A percentile compares a stretch with the other conserved stretches of the same genome.
Evolutionary conservation across 2,888 invertebrate genomes (phyloP).

Genomic region (Acrobeloides nanus): DNA sequence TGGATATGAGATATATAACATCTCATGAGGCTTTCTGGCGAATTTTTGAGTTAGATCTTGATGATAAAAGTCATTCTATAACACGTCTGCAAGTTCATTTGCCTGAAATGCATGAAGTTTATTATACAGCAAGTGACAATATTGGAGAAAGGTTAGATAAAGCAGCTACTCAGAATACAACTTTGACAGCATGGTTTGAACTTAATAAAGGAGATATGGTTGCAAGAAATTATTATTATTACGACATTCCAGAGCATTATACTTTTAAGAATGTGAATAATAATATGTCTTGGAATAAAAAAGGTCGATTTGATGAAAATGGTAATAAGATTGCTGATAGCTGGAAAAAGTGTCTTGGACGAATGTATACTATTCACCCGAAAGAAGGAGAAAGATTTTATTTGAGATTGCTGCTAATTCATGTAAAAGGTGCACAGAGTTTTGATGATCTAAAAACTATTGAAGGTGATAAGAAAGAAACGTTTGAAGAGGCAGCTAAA

Average conservation of each 20-base stretch:
- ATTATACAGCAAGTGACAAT: conserved; percentile 5
- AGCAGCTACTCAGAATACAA: conserved; percentile 11
- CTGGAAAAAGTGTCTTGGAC: conserved; percentile 4
- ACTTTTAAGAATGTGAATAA: conserved; percentile 5
- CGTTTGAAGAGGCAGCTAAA: conserved; percentile 16
- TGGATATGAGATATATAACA: conserved; percentile 47
- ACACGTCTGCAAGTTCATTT: conserved; percentile 21
- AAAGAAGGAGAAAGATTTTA: conserved; percentile 16
- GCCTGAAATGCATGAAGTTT: conserved; percentile 13
- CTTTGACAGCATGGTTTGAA: conserved; percentile 18
- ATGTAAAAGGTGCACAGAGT: conserved; percentile 22
- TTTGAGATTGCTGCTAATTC: conserved; percentile 16
- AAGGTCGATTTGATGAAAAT: conserved; percentile 10
- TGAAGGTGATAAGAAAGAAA: conserved; percentile 5
- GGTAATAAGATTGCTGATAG: background rate
- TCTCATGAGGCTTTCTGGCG: conserved; percentile 50
- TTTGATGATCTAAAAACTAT: conserved; percentile 34
- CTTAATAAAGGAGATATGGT: conserved; percentile 11
- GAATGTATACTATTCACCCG: conserved; percentile 18
- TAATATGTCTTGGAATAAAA: conserved; percentile 5
- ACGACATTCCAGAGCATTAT: conserved; percentile 15
- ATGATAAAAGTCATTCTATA: conserved; percentile 15
- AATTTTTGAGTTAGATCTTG: conserved; percentile 31
- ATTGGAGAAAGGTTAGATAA: background rate
- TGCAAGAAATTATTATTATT: conserved; percentile 9